phyloP scores from a whole-genome alignment of 2,113 vertebrate genomes.

The Dermatemys mawii region DNA sequence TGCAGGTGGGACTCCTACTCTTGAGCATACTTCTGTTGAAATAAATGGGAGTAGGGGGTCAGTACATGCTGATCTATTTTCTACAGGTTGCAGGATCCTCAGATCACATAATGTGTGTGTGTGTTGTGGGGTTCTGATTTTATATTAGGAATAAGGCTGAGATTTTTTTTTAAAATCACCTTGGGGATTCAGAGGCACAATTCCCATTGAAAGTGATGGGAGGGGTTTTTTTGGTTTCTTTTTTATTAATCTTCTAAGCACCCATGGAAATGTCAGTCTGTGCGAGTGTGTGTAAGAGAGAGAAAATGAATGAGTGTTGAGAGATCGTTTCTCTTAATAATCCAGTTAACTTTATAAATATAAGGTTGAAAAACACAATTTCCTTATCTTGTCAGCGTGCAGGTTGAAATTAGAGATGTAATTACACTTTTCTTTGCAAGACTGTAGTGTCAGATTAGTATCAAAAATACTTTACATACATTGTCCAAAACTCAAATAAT shows the following conservation, averaged over 20 bases:
- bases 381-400: not conserved
- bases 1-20: not conserved
- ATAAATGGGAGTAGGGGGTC: not conserved
- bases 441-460: not conserved
- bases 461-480: not conserved
- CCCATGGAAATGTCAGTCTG: not conserved
- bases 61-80: not conserved
- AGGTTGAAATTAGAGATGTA: not conserved
- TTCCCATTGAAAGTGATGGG: not conserved
- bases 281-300: not conserved
- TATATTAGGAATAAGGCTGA: not conserved
- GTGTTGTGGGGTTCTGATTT: not conserved
- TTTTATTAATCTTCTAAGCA: not conserved
- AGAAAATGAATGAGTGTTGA: not conserved
- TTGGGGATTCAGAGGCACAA: not conserved
- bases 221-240: rapidly evolving
- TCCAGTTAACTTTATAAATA: not conserved
- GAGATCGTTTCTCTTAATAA: not conserved
- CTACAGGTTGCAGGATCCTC: not conserved
- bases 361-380: not conserved
- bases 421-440: not conserved
- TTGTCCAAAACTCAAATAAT: conserved; percentile 7
- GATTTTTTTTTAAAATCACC: not conserved
- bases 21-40: not conserved
- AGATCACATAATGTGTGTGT: not conserved